Evolutionary conservation across 1,140 invertebrate species (phyloP).

Genomic region (Augochlora pura): DNA sequence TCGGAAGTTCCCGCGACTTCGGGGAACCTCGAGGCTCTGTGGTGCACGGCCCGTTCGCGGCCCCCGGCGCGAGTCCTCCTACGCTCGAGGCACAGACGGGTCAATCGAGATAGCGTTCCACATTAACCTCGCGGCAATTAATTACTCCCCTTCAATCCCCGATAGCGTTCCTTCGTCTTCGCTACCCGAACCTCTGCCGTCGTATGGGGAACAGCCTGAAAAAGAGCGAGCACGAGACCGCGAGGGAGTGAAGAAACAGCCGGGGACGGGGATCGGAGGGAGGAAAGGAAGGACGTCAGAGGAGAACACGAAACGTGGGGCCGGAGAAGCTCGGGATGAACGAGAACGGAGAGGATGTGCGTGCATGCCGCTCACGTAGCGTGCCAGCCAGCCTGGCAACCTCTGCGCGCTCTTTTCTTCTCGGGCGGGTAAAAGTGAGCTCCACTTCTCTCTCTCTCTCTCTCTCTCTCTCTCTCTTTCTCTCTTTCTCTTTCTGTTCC

Average conservation of each 20-base stretch:
- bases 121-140: slow-evolving; percentile 46
- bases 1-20: slow-evolving; percentile 18
- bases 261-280: not conserved
- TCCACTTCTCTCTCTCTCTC: slow-evolving; percentile 8
- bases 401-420: slow-evolving; percentile 47
- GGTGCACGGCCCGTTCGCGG: too few species aligned
- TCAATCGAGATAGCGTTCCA: slow-evolving; percentile 47
- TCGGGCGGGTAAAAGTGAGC: slow-evolving; percentile 49
- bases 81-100: slow-evolving; percentile 21
- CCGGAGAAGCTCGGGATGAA: slow-evolving; percentile 21
- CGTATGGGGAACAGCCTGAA: not conserved
- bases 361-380: slow-evolving; percentile 78
- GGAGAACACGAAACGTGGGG: slow-evolving; percentile 44
- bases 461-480: slow-evolving; percentile 16
- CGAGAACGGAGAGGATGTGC: slow-evolving; percentile 69
- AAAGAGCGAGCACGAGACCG: not conserved
- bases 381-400: slow-evolving; percentile 69
- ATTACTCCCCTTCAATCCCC: slow-evolving; percentile 37
- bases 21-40: not conserved
- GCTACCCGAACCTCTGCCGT: slow-evolving; percentile 3
- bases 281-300: slow-evolving; percentile 24
- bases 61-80: slow-evolving; percentile 14
- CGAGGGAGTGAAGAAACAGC: slow-evolving; percentile 18
- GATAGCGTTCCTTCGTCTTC: not conserved
- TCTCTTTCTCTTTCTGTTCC: slow-evolving; percentile 11